Evolutionary conservation across 2,113 vertebrate species (phyloP).

Genomic region (Trinectes maculatus): DNA sequence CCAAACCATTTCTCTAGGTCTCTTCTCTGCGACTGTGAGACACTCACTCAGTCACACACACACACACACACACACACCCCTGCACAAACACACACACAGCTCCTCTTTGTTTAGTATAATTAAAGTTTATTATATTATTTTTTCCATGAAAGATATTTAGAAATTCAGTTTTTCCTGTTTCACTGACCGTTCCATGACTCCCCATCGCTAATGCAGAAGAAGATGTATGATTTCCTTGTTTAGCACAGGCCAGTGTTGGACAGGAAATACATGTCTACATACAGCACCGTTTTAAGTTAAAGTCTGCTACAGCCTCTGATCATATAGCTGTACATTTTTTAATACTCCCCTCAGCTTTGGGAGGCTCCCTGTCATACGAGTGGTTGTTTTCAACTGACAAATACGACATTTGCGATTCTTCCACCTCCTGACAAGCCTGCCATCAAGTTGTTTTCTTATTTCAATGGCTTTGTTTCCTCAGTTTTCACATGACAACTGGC

Average conservation of each 20-base stretch:
- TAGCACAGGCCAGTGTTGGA: conserved; percentile 3
- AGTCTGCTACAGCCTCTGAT: conserved; percentile 1
- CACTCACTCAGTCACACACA: too few species aligned
- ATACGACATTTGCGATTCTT: too few species aligned
- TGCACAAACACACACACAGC: too few species aligned
- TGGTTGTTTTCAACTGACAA: neutral
- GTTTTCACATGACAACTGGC: neutral
- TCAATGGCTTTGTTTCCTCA: neutral
- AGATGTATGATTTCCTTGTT: conserved; percentile 42
- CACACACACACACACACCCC: too few species aligned
- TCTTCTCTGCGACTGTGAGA: neutral
- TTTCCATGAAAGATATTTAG: neutral
- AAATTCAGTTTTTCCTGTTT: conserved; percentile 13
- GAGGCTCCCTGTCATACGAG: neutral
- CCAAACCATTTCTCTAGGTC: too few species aligned
- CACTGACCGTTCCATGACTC: conserved; percentile 20
- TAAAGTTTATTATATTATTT: too few species aligned
- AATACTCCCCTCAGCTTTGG: neutral
- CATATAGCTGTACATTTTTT: neutral
- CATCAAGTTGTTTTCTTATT: too few species aligned
- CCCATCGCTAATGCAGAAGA: neutral
- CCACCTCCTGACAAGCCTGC: too few species aligned
- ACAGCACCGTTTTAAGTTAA: conserved; percentile 31
- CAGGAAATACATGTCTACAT: neutral
- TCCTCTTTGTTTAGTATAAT: neutral